Conservation (phyloP, 2,113 vertebrate genomes). For the Zingel zingel region DNA sequence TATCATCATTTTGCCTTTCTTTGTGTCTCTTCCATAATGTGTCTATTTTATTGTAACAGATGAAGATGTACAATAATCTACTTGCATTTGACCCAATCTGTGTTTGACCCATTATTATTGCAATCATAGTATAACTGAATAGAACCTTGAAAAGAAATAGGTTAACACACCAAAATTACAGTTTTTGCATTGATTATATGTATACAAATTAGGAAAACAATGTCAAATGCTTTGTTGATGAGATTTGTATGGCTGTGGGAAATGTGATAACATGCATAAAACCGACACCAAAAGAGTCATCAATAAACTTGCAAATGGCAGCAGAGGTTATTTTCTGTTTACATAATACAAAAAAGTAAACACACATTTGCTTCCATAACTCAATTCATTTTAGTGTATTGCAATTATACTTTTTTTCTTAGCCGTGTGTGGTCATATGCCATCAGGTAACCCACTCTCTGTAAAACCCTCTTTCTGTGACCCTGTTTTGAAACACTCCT, state of each 20-base stretch:
- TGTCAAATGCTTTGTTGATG: slow-evolving; percentile 32
- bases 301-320: slow-evolving; percentile 13
- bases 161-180: slow-evolving; percentile 28
- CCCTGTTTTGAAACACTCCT: slow-evolving; percentile 3
- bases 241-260: slow-evolving; percentile 21
- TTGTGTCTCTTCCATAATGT: slow-evolving; percentile 50
- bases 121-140: slow-evolving; percentile 42
- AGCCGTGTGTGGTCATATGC: not conserved
- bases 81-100: slow-evolving; percentile 58
- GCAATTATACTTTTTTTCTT: not conserved
- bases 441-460: not conserved
- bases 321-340: slow-evolving; percentile 6
- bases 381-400: not conserved
- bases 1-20: slow-evolving; percentile 74
- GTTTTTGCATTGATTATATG: not conserved
- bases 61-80: slow-evolving; percentile 70
- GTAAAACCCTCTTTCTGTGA: slow-evolving; percentile 1
- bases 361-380: not conserved
- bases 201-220: slow-evolving; percentile 29
- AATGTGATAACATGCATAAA: slow-evolving; percentile 34
- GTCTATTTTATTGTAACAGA: slow-evolving; percentile 54
- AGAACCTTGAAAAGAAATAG: slow-evolving; percentile 37
- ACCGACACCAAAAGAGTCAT: not conserved
- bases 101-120: slow-evolving; percentile 49
- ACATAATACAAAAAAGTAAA: not conserved